Conservation (phyloP, 2,888 invertebrate genomes). For the Nyleta sp. region DNA sequence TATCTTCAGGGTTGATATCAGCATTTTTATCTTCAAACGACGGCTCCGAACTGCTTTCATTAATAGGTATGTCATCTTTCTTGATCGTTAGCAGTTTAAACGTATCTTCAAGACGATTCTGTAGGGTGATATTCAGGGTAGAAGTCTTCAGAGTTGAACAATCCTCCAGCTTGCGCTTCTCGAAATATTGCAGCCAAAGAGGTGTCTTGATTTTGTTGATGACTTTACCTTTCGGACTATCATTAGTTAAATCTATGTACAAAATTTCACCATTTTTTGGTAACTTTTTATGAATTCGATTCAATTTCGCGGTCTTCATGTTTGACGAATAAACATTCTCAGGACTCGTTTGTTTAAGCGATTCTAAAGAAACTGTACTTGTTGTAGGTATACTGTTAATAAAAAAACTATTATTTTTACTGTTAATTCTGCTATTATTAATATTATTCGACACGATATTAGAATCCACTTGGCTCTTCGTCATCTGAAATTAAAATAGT, state of each 20-base stretch:
- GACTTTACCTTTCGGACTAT: slow-evolving; percentile 21
- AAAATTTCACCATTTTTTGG: slow-evolving; percentile 41
- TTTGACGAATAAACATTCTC: neutral
- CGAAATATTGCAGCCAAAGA: slow-evolving; percentile 33
- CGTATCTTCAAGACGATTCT: slow-evolving; percentile 21
- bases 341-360: neutral
- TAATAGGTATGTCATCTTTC: neutral
- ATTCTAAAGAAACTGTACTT: slow-evolving; percentile 25
- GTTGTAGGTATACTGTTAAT: slow-evolving; percentile 15
- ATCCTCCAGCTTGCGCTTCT: neutral
- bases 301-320: slow-evolving; percentile 5
- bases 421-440: slow-evolving; percentile 6
- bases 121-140: neutral
- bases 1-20: slow-evolving; percentile 16
- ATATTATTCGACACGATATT: neutral
- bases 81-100: slow-evolving; percentile 4
- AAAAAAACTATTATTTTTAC: slow-evolving; percentile 21
- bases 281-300: slow-evolving; percentile 27
- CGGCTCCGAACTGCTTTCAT: neutral
- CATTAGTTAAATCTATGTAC: slow-evolving; percentile 51
- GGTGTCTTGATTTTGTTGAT: slow-evolving; percentile 22
- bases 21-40: slow-evolving; percentile 70
- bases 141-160: slow-evolving; percentile 8
- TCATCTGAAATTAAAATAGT: slow-evolving; percentile 19
- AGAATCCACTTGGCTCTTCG: slow-evolving; percentile 14